Evolutionary conservation across 2,113 vertebrate species (phyloP).

Genomic region (Leucoraja erinaceus): DNA sequence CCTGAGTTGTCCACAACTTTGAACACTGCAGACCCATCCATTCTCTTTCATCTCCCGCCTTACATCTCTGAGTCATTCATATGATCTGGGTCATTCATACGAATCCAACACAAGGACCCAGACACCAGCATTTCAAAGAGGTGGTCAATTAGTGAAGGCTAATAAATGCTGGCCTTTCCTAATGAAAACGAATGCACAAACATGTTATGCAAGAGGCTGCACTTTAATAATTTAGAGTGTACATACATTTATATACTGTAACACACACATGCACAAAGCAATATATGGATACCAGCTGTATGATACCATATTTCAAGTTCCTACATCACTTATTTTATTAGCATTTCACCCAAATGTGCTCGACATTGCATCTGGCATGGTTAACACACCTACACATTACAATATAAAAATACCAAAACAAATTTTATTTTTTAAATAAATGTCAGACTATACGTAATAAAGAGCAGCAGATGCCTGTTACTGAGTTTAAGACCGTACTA

Average conservation of each 20-base stretch:
- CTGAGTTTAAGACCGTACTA: constrained; percentile 3
- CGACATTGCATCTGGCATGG: not conserved
- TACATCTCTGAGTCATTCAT: not conserved
- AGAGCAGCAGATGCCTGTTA: constrained; percentile 27
- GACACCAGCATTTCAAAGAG: too few species aligned
- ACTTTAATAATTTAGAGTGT: too few species aligned
- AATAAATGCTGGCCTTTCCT: too few species aligned
- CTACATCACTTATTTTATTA: constrained; percentile 32
- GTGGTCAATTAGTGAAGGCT: too few species aligned
- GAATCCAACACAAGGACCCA: too few species aligned
- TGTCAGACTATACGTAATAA: constrained; percentile 10
- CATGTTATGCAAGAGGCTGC: too few species aligned
- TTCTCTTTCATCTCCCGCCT: not conserved
- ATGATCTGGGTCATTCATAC: not conserved
- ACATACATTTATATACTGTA: not conserved
- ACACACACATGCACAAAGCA: not conserved
- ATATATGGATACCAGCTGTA: constrained; percentile 13
- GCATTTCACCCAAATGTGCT: constrained; percentile 14
- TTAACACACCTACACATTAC: constrained; percentile 2
- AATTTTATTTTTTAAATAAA: constrained; percentile 23
- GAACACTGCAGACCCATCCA: not conserved
- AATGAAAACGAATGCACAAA: too few species aligned
- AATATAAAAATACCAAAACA: constrained; percentile 16
- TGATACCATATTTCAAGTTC: not conserved
- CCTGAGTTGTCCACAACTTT: not conserved